phyloP scores from a whole-genome alignment of 1,140 invertebrate species.

The Leucophenga varia region DNA sequence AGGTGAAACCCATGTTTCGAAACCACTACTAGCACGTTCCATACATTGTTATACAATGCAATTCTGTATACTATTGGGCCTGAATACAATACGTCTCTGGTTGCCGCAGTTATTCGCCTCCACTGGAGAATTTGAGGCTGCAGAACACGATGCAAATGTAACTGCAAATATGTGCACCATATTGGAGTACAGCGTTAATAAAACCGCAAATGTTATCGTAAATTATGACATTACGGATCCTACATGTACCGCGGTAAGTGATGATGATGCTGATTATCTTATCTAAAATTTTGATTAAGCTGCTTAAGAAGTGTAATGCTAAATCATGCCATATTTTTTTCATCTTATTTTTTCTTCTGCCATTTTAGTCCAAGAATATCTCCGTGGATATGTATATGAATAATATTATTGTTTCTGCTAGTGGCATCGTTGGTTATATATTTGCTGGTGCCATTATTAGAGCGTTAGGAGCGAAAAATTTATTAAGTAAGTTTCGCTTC shows the following conservation, averaged over 20 bases:
- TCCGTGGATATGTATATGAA: slow-evolving; percentile 61
- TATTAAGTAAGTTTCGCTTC: slow-evolving; percentile 41
- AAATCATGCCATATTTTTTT: not conserved
- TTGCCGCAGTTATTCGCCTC: slow-evolving; percentile 51
- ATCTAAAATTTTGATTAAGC: too few species aligned
- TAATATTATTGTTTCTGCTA: slow-evolving; percentile 59
- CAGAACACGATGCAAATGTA: slow-evolving; percentile 5
- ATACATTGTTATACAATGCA: slow-evolving; percentile 46
- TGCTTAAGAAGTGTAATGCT: too few species aligned
- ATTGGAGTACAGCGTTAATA: slow-evolving; percentile 46
- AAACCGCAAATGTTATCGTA: slow-evolving; percentile 20
- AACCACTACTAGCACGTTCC: slow-evolving; percentile 38
- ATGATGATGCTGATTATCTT: too few species aligned
- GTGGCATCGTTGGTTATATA: slow-evolving; percentile 59
- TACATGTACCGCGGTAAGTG: not conserved
- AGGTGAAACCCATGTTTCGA: slow-evolving; percentile 47
- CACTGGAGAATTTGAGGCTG: slow-evolving; percentile 41
- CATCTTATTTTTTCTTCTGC: not conserved
- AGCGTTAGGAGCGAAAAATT: slow-evolving; percentile 58
- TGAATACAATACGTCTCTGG: slow-evolving; percentile 54
- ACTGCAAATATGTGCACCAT: slow-evolving; percentile 44
- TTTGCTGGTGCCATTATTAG: slow-evolving; percentile 56
- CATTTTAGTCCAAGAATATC: slow-evolving; percentile 31
- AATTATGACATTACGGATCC: slow-evolving; percentile 3
- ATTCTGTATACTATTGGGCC: slow-evolving; percentile 47